A percentile compares a stretch with the other conserved stretches of the same genome.
Evolutionary conservation across 2,888 invertebrate species (phyloP).

Genomic region (Neocrepidodera transversa): DNA sequence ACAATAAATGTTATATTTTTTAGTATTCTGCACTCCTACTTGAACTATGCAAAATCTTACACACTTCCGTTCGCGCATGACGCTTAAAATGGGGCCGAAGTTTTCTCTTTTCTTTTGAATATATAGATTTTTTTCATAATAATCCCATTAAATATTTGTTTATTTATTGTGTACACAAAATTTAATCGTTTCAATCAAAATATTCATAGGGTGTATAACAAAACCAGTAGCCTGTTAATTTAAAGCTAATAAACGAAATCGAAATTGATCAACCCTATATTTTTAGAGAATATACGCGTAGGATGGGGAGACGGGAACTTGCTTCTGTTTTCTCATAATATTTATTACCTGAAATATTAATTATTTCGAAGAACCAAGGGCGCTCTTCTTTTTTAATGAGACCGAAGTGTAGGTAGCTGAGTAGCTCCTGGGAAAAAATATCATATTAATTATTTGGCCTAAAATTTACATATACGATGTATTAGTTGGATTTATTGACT

Average conservation of each 20-base stretch:
- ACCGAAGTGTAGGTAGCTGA: conserved; percentile 19
- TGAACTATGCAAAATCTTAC: too few species aligned
- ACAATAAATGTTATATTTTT: too few species aligned
- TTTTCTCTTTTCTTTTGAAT: too few species aligned
- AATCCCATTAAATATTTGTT: too few species aligned
- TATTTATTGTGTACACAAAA: too few species aligned
- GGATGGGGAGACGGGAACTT: conserved; percentile 14
- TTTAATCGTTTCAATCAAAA: too few species aligned
- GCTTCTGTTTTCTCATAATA: conserved; percentile 29
- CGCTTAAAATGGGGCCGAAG: too few species aligned
- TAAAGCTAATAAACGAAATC: not conserved
- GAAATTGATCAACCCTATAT: conserved; percentile 6
- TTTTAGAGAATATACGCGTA: conserved; percentile 1
- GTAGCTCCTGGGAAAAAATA: conserved; percentile 27
- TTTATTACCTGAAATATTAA: conserved; percentile 28
- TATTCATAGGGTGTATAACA: not conserved
- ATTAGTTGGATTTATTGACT: conserved; percentile 13
- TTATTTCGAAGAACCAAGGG: conserved; percentile 19
- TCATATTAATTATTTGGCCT: conserved; percentile 23
- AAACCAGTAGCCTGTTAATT: conserved; percentile 10
- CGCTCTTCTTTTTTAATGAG: conserved; percentile 17
- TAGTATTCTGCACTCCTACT: too few species aligned
- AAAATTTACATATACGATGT: conserved; percentile 15
- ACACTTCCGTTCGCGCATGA: too few species aligned
- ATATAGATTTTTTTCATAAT: too few species aligned